Conservation (phyloP, 2,113 vertebrate species). For the Rutilus rutilus region DNA sequence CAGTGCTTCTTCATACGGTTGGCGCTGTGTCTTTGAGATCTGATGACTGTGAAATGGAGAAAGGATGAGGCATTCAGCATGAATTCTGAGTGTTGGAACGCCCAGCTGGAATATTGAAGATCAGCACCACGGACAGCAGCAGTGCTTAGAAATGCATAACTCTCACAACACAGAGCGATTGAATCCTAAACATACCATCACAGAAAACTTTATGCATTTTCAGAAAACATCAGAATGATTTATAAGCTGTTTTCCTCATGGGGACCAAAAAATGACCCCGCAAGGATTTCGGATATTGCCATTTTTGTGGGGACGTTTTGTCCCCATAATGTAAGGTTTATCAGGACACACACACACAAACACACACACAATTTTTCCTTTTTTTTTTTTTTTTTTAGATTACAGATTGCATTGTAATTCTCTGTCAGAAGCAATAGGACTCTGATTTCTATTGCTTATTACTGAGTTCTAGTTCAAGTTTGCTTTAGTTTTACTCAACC, state of each 20-base stretch:
- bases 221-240: no score
- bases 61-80: not conserved
- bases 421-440: not conserved
- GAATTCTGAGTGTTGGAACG: not conserved
- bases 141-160: not conserved
- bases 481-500: not conserved
- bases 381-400: not conserved
- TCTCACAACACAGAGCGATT: not conserved
- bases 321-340: no score
- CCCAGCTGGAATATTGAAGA: not conserved
- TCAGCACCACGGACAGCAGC: constrained; percentile 51
- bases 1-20: not conserved
- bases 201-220: no score
- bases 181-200: no score
- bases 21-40: not conserved
- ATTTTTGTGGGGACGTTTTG: no score
- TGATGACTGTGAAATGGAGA: not conserved
- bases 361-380: not conserved
- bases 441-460: not conserved
- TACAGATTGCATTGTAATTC: not conserved
- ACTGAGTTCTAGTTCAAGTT: not conserved
- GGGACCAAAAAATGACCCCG: no score
- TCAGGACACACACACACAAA: no score
- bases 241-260: no score
- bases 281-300: no score